Base-by-base conservation (phyloP, 2,113 vertebrate genomes). In the Chelonoidis abingdonii region DNA sequence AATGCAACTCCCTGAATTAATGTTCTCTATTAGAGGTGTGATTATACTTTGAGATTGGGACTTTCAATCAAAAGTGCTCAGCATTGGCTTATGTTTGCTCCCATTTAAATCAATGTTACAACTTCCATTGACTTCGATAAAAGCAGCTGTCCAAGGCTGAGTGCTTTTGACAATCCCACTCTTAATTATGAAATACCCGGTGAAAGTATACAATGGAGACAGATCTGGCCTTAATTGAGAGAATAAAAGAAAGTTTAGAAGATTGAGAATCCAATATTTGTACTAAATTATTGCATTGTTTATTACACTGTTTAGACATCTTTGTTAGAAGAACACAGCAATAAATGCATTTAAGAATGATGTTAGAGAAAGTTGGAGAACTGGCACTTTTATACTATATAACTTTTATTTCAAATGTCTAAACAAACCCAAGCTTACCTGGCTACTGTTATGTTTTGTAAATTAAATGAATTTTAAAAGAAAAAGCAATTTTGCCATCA, bases 121-220 rank as follows among this genome's bases (percentile, higher is more conserved):
- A 57, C 10, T 83, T 90, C 54, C 49, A 54, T 38, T 80, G 41
- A 84, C 47, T 82, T 89, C 24, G 56, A 5, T 14, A 24, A 94
- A 35, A 6, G 12, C 86, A 90, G 47, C 17, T 75, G 90, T 13
- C 29, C 53, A 94, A 90, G 79, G 10, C 80, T 92, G 31, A 5
- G 52, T 85, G 79, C 89, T 10, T 53, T 44, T 93, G 53, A 96
- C 97, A 97, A 72, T 92, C 92, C 44, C 75, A n/a, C 38, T 22
- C 52, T 59, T 81, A 86, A 93, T 93, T 91, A 91, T 52, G 50
- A 89, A 93, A 31, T 24, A 47, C 12, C 87, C 82, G 12, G 44
- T 85, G 81, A 90, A 65, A 88, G 89, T 93, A 35, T 24, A 24
- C 16, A 57, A 5, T 52, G 75, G 49, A 62, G 17, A 50, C 52